These are phyloP conservation scores for Aphelinus certus DNA, from an alignment of 1,140 invertebrate genomes.

Conservation along the genomic window DNA sequence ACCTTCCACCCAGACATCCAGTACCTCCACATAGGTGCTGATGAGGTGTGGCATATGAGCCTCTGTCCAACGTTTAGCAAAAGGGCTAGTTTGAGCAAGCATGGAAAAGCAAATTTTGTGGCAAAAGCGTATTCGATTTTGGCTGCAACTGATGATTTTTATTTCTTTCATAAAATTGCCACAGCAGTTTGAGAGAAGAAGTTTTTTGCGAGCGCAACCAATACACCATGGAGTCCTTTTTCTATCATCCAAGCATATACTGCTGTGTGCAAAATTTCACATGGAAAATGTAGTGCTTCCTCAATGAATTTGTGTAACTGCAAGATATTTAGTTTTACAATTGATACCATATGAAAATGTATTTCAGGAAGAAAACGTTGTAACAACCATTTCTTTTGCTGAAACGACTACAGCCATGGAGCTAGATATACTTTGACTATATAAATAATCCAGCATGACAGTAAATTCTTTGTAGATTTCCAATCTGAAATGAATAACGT, in stretches of 20 bases:
- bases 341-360: too few species aligned
- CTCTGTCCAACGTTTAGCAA: constrained; percentile 78
- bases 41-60: constrained; percentile 86
- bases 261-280: constrained; percentile 89
- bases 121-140: constrained; percentile 89
- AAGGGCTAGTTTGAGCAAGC: constrained; percentile 65
- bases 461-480: constrained; percentile 91
- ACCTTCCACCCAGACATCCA: constrained; percentile 71
- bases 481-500: constrained; percentile 69
- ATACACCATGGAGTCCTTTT: constrained; percentile 78
- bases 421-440: constrained; percentile 73
- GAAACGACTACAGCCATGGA: constrained; percentile 50
- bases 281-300: constrained; percentile 69
- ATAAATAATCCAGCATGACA: constrained; percentile 80
- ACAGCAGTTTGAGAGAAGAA: constrained; percentile 90
- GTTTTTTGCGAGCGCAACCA: constrained; percentile 81
- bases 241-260: constrained; percentile 95
- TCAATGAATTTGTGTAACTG: constrained; percentile 64
- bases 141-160: constrained; percentile 93
- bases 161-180: constrained; percentile 95
- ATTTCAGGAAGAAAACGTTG: constrained; percentile 26
- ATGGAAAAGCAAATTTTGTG: constrained; percentile 70
- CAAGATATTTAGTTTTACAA: constrained; percentile 23
- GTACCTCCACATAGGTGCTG: constrained; percentile 82
- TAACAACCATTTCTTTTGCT: constrained; percentile 59